A percentile compares a stretch with the other conserved stretches of the same genome.
Conservation (phyloP, 2,888 invertebrate genomes). For the Dryadula phaetusa region DNA sequence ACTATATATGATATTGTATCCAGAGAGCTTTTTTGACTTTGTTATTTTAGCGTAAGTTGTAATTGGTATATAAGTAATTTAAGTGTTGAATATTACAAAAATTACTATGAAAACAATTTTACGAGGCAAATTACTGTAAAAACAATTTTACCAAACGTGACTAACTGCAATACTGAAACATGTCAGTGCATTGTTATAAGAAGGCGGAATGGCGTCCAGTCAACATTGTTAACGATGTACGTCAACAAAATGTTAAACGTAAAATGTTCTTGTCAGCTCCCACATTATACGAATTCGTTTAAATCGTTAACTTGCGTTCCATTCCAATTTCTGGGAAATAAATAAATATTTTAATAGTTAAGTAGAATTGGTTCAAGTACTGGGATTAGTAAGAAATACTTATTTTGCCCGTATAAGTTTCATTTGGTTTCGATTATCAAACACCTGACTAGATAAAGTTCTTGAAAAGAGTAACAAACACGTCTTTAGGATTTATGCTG, state of each 20-base stretch:
- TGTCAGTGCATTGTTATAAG: conserved; percentile 41
- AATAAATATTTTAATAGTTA: neutral
- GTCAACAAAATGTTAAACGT: conserved; percentile 41
- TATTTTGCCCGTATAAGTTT: too few species aligned
- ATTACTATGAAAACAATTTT: conserved; percentile 15
- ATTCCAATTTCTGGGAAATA: neutral
- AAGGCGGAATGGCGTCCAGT: conserved; percentile 44
- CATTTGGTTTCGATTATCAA: too few species aligned
- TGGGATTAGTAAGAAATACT: too few species aligned
- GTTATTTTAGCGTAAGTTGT: too few species aligned
- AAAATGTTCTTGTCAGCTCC: conserved; percentile 34
- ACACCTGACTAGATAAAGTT: too few species aligned
- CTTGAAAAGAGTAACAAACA: too few species aligned
- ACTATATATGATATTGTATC: too few species aligned
- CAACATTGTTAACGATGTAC: conserved; percentile 43
- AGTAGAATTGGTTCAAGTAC: too few species aligned
- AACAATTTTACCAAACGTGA: conserved; percentile 40
- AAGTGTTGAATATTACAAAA: conserved; percentile 10
- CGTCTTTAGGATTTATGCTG: neutral
- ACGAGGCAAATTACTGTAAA: conserved; percentile 40
- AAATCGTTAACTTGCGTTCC: neutral
- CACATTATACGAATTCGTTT: conserved; percentile 12
- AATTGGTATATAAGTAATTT: conserved; percentile 22
- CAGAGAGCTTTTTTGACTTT: too few species aligned
- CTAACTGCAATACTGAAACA: conserved; percentile 35